Evolutionary conservation across 2,113 vertebrate genomes (phyloP).

Genomic region (Coreoperca whiteheadi): DNA sequence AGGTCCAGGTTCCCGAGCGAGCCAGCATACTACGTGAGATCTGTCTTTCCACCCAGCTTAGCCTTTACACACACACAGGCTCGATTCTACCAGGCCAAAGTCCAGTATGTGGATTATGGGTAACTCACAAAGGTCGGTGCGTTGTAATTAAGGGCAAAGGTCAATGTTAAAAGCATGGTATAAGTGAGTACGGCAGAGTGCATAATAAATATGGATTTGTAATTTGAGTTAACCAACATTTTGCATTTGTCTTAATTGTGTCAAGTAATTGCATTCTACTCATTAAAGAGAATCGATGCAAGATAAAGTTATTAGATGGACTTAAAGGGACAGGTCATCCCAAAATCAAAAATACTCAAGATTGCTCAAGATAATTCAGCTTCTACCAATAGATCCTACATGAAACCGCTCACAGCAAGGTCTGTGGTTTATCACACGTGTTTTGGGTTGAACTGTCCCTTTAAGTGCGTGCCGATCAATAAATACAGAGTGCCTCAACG

Average conservation of each 20-base stretch:
- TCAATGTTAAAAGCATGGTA: neutral
- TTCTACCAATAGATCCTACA: no score
- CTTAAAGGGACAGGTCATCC: no score
- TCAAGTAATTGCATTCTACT: neutral
- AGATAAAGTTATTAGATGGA: neutral
- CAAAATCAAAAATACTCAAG: no score
- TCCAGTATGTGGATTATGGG: slow-evolving; percentile 5
- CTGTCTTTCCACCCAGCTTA: neutral
- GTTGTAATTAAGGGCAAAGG: neutral
- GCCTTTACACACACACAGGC: neutral
- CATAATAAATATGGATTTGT: neutral
- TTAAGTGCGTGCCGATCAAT: no score
- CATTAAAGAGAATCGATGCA: neutral
- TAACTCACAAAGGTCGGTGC: neutral
- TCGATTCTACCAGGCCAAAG: slow-evolving; percentile 23
- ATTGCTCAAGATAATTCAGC: no score
- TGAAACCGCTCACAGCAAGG: no score
- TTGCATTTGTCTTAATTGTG: neutral
- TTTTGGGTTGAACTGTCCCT: no score
- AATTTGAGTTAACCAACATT: neutral
- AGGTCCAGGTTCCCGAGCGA: neutral
- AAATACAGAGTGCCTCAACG: neutral
- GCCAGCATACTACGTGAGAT: no score
- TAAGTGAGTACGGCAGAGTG: neutral
- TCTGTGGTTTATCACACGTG: no score